Evolutionary conservation across 2,113 vertebrate species (phyloP), one percentile per base, ranked within the genome.

Genomic region (Strigops habroptila): DNA sequence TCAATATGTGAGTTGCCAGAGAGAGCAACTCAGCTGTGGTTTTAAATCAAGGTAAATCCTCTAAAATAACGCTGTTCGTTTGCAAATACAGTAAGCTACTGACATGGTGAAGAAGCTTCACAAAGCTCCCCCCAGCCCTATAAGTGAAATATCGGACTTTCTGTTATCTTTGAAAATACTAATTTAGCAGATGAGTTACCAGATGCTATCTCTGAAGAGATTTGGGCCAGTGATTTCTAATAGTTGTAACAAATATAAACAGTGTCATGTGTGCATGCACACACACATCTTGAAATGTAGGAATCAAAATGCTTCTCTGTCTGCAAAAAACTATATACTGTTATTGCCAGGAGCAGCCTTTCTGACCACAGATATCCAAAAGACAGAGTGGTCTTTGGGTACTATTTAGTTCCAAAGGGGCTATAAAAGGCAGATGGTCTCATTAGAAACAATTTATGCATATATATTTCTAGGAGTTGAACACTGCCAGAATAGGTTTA

Each of bases 381-480:
- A 98, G 98, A 98, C 96, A 96, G 98, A 98, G 97, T 98, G 97
- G 97, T 98, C 98, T 98, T 98, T 96, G 97, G 97, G 95, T 98
- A 98, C 97, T 97, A 96, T 97, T 97, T 98, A 95, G 97, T 97
- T 98, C 97, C 98, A 98, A 97, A 98, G 97, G 98, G 98, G 97
- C 98, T 97, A 98, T 98, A 98, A 98, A 98, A 98, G 98, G 98
- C 98, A 98, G 98, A 98, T 98, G 98, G 98, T 98, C 98, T 98
- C 98, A 98, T 98, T 98, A 98, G 98, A 98, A 98, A 98, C 98
- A 98, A 98, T 98, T 98, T 98, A 98, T 98, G 98, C 98, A 98
- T 98, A 98, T 98, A 98, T 98, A 97, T 98, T 98, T 98, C 97
- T 97, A 97, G 98, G 97, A 98, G 97, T 98, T 98, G 97, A 98